Base-by-base conservation (phyloP, 2,113 vertebrate genomes). In the Gymnorhina tibicen region DNA sequence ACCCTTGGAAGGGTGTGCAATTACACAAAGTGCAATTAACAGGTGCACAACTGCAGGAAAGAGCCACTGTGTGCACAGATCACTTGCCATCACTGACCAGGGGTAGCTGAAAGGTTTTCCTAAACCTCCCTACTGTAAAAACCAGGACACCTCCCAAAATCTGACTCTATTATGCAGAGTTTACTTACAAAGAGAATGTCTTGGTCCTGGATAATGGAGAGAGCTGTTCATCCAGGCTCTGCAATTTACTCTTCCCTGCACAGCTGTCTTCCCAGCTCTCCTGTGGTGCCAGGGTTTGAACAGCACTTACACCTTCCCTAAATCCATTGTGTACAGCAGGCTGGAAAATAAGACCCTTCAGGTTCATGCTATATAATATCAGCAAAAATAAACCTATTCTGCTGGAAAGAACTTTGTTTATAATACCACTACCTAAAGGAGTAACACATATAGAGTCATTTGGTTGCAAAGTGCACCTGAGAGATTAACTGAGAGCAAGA, bases 171-270 rank as follows among this genome's bases (percentile, higher is more conserved):
- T 13, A 53, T 3, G 7, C 22, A 37, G 79, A 22, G 16, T 39
- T 85, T 78, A 91, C 98, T 98, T 95, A 98, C 98, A 44, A 39
- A 30, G 96, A 82, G 19, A 70, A 79, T 3, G 33, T 33, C 55
- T 76, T 46, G 41, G 41, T 85, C 59, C 30, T 66, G 55, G 78
- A 18, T 7, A 42, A 47, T 1, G 75, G 62, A 70, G 95, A 77
- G 5, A 72, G 80, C 74, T 96, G 87, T 32, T 83, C 52, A 9
- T 28, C 47, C 33, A 93, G 69, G 74, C 74, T 89, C 87, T 88
- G 62, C 44, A 63, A 49, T 49, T 62, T 35, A 35, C 64, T 95
- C 72, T 73, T 69, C 77, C 90, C 93, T 52, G 81, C 47, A 60
- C 78, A 78, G 46, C 52, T 37, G 27, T 68, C 79, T 69, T 78